Evolutionary conservation across 2,797 vertebrate genomes (phyloP), one percentile per base, ranked within the genome.

Genomic region (Fringilla coelebs): DNA sequence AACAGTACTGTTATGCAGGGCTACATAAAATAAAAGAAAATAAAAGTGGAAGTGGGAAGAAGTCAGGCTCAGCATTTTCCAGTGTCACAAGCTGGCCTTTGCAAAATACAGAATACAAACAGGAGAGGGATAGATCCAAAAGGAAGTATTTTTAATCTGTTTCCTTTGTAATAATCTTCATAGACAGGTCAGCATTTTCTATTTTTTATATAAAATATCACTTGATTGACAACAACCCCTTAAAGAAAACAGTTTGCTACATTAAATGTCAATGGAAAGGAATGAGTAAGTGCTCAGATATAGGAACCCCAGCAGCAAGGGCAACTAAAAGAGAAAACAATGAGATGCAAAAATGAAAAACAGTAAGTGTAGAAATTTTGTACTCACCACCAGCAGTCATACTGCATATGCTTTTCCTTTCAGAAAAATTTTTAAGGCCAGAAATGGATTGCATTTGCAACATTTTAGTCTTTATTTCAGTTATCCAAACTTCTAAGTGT

Each of bases 221-320:
- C n/a, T 54, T 51, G 36, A 52, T 57, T 79, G 80, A 87, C 51
- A 85, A 45, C 52, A 90, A n/a, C 5, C 9, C 60, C 78, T 88
- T 89, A 85, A 81, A 95, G 78, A 85, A 93, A 93, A 55, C 24
- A 57, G 36, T 54, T 82, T 77, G 15, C 60, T 78, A 21, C 55
- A 88, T 67, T 67, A 81, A 91, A 96, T 49, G 36, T 74, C 95
- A 89, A 17, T 70, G 65, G 68, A 77, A 88, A 74, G 65, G 82
- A 91, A 78, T 54, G 48, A 84, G 38, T 78, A 89, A 94, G 41
- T 79, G 45, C 70, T 94, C 68, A 89, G 49, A 63, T 67, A 68
- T 1, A 94, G 83, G n/a, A 94, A 81, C 40, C 21, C 79, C 79
- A 88, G 85, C 74, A 88, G 80, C 91, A 94, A 95, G 77, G 93